Percentiles rank a stretch among this genome's conserved stretches.
Evolutionary conservation across 2,888 invertebrate species (phyloP).

Genomic region (Plagodis pulveraria): DNA sequence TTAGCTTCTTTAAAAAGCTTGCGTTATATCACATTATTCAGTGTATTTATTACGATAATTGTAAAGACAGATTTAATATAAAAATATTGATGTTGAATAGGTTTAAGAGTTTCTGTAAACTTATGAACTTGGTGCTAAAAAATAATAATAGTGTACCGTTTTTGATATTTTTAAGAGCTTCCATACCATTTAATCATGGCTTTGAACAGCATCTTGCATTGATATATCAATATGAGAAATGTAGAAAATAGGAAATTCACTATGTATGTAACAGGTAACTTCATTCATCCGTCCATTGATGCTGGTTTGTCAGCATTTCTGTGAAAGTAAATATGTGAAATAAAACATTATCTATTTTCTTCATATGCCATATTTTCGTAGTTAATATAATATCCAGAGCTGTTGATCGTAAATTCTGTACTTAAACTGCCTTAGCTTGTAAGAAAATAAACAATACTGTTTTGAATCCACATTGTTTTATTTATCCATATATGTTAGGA

Average conservation of each 20-base stretch:
- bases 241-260: not conserved
- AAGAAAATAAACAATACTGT: constrained; percentile 68
- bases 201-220: constrained; percentile 1
- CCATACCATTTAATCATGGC: constrained; percentile 6
- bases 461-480: constrained; percentile 32
- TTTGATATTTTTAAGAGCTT: constrained; percentile 26
- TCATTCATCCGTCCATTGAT: too few species aligned
- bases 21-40: constrained; percentile 20
- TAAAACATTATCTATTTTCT: too few species aligned
- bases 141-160: constrained; percentile 43
- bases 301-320: too few species aligned
- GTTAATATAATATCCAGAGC: not conserved
- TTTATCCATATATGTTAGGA: too few species aligned
- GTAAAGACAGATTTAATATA: constrained; percentile 50
- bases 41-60: constrained; percentile 16
- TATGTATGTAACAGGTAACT: too few species aligned
- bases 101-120: constrained; percentile 48
- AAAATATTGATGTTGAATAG: constrained; percentile 55
- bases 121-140: constrained; percentile 71
- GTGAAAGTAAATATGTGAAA: too few species aligned
- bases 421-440: constrained; percentile 70
- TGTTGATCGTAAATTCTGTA: constrained; percentile 57
- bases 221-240: not conserved
- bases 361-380: too few species aligned
- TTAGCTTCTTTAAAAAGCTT: not conserved